phyloP scores from a whole-genome alignment of 2,797 vertebrate genomes.

The Centroberyx gerrardi region DNA sequence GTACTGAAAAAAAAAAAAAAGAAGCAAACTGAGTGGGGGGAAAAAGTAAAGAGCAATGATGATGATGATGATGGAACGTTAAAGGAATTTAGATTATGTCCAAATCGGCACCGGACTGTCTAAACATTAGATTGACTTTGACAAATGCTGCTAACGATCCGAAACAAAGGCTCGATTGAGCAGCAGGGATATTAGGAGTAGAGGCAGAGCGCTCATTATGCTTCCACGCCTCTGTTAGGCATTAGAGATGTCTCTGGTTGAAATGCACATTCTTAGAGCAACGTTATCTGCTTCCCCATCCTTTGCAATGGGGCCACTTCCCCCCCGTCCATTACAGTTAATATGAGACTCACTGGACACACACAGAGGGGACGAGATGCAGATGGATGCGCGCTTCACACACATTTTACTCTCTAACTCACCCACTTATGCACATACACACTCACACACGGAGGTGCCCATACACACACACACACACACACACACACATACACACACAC shows the following conservation, averaged over 20 bases:
- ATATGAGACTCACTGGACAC: slow-evolving; percentile 23
- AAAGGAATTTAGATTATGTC: slow-evolving; percentile 67
- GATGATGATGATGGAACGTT: slow-evolving; percentile 62
- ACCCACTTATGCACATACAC: neutral
- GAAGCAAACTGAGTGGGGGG: slow-evolving; percentile 58
- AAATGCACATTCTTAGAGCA: slow-evolving; percentile 7
- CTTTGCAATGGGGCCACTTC: neutral
- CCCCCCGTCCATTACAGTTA: slow-evolving; percentile 16
- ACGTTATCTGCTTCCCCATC: slow-evolving; percentile 18
- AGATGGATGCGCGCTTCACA: slow-evolving; percentile 19
- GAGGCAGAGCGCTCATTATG: slow-evolving; percentile 37
- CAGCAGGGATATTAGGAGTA: slow-evolving; percentile 29
- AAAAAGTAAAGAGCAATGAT: slow-evolving; percentile 65
- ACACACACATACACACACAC: slow-evolving; percentile 19
- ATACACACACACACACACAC: slow-evolving; percentile 24
- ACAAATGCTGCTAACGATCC: slow-evolving; percentile 53
- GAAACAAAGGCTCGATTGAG: slow-evolving; percentile 65
- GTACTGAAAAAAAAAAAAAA: slow-evolving; percentile 32
- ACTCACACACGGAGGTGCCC: slow-evolving; percentile 6
- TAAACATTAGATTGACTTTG: slow-evolving; percentile 65
- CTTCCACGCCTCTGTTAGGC: neutral
- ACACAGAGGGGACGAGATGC: slow-evolving; percentile 15
- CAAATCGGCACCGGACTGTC: slow-evolving; percentile 57
- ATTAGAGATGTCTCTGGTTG: slow-evolving; percentile 12
- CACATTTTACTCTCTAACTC: slow-evolving; percentile 15